These are phyloP conservation scores for Notodonta ziczac DNA, from an alignment of 2,888 invertebrate species.

Conservation along the genomic window DNA sequence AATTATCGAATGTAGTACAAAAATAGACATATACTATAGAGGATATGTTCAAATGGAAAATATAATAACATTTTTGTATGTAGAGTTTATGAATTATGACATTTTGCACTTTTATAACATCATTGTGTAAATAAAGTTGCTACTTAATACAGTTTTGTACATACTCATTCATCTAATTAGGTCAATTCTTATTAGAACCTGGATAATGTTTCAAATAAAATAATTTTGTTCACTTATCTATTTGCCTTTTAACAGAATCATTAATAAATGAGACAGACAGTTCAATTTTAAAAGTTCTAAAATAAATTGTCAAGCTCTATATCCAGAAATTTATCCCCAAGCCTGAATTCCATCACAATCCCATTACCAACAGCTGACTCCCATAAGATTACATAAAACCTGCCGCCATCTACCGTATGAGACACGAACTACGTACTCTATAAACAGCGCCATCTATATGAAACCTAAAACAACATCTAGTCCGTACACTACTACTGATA, in stretches of 20 bases:
- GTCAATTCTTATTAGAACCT: neutral
- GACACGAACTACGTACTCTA: conserved; percentile 51
- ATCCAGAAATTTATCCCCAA: conserved; percentile 17
- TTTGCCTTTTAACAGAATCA: neutral
- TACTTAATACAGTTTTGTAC: too few species aligned
- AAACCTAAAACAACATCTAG: conserved; percentile 31
- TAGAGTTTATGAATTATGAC: too few species aligned
- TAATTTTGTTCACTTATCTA: neutral
- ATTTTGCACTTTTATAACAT: too few species aligned
- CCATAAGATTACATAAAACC: conserved; percentile 28
- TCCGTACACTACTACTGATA: conserved; percentile 55
- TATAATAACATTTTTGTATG: too few species aligned
- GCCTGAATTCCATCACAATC: conserved; percentile 44
- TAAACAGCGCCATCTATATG: conserved; percentile 66
- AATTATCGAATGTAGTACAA: too few species aligned
- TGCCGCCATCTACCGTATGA: conserved; percentile 59
- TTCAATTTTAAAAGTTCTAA: conserved; percentile 7
- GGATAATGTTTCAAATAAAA: neutral
- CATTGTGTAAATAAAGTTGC: neutral
- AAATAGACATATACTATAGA: too few species aligned
- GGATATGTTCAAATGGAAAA: too few species aligned
- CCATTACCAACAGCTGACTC: conserved; percentile 57
- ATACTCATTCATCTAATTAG: too few species aligned
- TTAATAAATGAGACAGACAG: conserved; percentile 6
- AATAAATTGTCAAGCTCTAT: conserved; percentile 17